phyloP scores from a whole-genome alignment of 2,113 vertebrate species.

The Odontophorus gujanensis region DNA sequence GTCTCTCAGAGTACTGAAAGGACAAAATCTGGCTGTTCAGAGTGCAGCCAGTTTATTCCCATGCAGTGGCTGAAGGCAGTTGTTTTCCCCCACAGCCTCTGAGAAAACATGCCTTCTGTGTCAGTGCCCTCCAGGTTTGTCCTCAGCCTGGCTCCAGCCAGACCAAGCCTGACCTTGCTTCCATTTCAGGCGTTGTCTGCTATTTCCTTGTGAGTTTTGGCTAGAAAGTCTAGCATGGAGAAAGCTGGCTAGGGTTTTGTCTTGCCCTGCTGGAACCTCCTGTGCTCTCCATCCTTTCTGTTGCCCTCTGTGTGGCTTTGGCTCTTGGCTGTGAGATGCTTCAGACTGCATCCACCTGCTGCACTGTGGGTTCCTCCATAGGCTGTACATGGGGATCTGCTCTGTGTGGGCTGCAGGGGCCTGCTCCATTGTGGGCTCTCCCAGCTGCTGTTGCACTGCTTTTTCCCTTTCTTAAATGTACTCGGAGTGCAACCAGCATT shows the following conservation, averaged over 20 bases:
- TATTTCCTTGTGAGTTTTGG: constrained; percentile 11
- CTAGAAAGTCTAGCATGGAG: neutral
- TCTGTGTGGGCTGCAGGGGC: no score
- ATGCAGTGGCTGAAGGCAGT: neutral
- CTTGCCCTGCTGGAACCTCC: constrained; percentile 23
- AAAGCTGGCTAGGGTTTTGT: neutral
- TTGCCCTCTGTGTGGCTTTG: constrained; percentile 13
- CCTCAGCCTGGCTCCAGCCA: constrained; percentile 7
- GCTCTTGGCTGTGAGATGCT: constrained; percentile 21
- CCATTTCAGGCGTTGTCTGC: neutral
- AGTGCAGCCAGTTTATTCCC: neutral
- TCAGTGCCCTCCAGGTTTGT: neutral
- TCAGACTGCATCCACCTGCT: no score
- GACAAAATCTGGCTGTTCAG: neutral
- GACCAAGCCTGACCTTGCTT: constrained; percentile 29
- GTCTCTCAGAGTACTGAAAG: neutral
- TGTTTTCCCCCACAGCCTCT: neutral
- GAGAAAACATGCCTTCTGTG: neutral
- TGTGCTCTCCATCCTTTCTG: neutral
- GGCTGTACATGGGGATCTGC: neutral
- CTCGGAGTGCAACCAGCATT: neutral
- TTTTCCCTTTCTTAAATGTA: no score
- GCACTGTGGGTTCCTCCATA: neutral
- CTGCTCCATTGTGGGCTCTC: neutral
- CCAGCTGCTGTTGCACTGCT: neutral